A percentile compares a stretch with the other conserved stretches of the same genome.
phyloP scores from a whole-genome alignment of 2,797 vertebrate species.

The Scolopax bukidnonensis region DNA sequence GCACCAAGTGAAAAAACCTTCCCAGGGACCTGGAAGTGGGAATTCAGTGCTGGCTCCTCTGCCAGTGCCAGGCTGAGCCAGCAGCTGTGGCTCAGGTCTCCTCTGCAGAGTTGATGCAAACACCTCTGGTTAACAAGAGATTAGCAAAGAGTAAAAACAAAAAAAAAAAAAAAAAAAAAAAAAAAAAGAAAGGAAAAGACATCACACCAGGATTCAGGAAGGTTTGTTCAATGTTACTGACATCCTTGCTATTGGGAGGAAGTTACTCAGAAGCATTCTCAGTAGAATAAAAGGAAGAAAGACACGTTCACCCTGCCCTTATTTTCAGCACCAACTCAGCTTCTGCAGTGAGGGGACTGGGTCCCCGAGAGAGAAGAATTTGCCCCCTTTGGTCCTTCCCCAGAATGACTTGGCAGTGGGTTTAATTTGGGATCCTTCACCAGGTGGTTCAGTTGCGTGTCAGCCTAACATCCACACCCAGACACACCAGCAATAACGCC shows the following conservation, averaged over 20 bases:
- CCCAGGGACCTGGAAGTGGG: accelerated
- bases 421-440: neutral
- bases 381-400: neutral
- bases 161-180: neutral
- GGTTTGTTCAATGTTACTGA: neutral
- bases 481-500: accelerated
- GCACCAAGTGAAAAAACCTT: neutral
- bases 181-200: neutral
- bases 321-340: accelerated
- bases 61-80: accelerated
- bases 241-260: accelerated
- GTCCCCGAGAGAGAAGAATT: neutral
- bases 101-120: accelerated
- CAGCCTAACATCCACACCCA: neutral
- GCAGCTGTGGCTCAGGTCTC: neutral
- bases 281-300: neutral
- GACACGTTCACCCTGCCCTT: accelerated
- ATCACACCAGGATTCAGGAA: too few species aligned
- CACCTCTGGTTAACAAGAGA: neutral
- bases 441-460: accelerated
- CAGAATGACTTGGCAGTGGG: accelerated
- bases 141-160: neutral
- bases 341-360: accelerated
- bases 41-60: neutral
- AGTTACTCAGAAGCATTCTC: neutral